A percentile compares a stretch with the other conserved stretches of the same genome.
Conservation (phyloP, 2,797 vertebrate species). For the Sternarchorhynchus goeldii region DNA sequence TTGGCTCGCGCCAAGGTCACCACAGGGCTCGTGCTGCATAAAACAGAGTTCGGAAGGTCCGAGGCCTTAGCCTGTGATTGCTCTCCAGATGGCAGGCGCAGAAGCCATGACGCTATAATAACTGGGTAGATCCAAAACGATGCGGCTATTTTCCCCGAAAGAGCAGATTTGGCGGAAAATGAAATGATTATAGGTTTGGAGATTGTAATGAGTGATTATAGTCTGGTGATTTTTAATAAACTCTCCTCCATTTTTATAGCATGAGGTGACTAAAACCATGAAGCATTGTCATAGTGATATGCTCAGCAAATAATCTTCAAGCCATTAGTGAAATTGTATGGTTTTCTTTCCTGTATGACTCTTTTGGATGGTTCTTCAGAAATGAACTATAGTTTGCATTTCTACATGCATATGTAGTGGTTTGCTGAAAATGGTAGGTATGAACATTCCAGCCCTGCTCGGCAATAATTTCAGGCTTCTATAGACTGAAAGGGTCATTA, state of each 20-base stretch:
- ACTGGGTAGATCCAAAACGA: conserved; percentile 73
- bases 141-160: conserved; percentile 67
- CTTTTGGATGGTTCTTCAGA: background rate
- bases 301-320: conserved; percentile 2
- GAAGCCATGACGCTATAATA: conserved; percentile 72
- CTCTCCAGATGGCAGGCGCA: conserved; percentile 71
- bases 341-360: background rate
- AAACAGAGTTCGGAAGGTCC: conserved; percentile 58
- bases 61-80: conserved; percentile 62
- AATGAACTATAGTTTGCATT: background rate
- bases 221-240: conserved; percentile 69
- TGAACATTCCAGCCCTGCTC: too few species aligned
- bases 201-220: conserved; percentile 74
- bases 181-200: conserved; percentile 75
- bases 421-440: too few species aligned
- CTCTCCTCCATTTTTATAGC: conserved; percentile 62
- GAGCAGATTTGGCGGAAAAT: conserved; percentile 74
- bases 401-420: background rate
- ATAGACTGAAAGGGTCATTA: too few species aligned
- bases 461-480: too few species aligned
- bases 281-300: background rate
- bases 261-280: conserved; percentile 45
- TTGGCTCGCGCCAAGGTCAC: too few species aligned
- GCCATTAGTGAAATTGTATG: background rate
- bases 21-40: conserved; percentile 55